Base-by-base conservation (phyloP, 37 sponge, comb jelly and placozoan species). In the Halichondria panicea region DNA sequence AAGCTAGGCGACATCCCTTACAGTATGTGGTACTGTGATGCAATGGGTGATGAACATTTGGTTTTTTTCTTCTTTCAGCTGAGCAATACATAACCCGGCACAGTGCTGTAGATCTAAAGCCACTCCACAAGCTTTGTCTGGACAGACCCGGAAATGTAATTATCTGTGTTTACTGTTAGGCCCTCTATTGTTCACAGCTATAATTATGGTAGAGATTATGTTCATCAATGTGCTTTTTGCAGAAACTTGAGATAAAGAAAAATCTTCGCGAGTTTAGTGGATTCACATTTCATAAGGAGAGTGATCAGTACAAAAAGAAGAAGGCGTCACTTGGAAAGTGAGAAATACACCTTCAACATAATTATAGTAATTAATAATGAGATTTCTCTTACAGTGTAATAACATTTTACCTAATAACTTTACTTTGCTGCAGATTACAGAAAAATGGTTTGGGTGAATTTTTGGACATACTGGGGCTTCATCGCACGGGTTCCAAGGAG, bases 241-340 rank as follows among this genome's bases (percentile, higher is more conserved):
- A 81, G 82, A 81, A 71, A 62, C 3, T 42, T 21, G 77, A 75
- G 13, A 57, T 71, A 4, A 85, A 85, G 48, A 70, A 38, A 24
- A 43, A 85, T 35, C 33, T 85, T 2, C 60, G 73, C 19, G 63
- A 24, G 12, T 85, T 85, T 55, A 54, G 42, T 73, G 86, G 86
- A 19, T 78, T 75, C 50, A 22, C 40, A 5, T 84, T 85, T 71
- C 33, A 42, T 4, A 55, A 68, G 32, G 70, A 68, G 38, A 62
- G 64, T 53, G 70, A 68, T 13, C 61, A 45, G 62, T 52, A 32
- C 11, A 1, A 36, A 38, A 58, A 18, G 48, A 79, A 69, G 80
- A 79, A 39, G 43, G 70, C 80, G 0, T 9, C 61, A 1, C 46
- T 79, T 8, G 61, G n/a, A 54, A 79, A 69, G 80, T 79, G 35